Base-by-base conservation (phyloP, 2,113 vertebrate species). In the Bubo scandiacus region DNA sequence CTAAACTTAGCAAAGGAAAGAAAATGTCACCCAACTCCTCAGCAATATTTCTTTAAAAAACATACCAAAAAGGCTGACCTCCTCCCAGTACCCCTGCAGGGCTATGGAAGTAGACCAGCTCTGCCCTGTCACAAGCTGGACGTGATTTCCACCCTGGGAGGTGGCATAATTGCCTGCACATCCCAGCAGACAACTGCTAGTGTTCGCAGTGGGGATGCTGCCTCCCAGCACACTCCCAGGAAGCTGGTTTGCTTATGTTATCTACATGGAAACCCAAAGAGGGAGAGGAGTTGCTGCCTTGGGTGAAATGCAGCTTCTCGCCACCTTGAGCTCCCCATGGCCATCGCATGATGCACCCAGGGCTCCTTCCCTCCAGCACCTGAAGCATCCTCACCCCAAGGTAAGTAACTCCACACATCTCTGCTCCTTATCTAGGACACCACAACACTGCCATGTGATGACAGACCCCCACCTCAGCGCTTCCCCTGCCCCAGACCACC, bases 281-380 rank as follows among this genome's bases (percentile, higher is more conserved):
- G 18, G 12, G 45, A 77, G 25, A 65, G 34, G 30, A 62, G 18
- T 10, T 43, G 20, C 45, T 91, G 54, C 11, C 10, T 15, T 47
- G 23, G 17, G 36, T 32, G 23, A 81, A 65, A 66, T 4, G 17
- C 11, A 29, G 4, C 10, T 72, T 49, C 23, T 79, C 10, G 3
- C 32, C 49, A 47, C 43, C 7, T 27, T 23, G 47, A 67, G 22
- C 19, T 55, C 16, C 17, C 9, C 9, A 1, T 6, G 18, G 32
- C 34, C 36, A 20, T 40, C 0, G 0, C 9, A 2, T 1, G 12
- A 52, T 26, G 38, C 7, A 19, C 12, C 4, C 10, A 10, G 6
- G 6, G 12, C 45, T 73, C 34, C n/a, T n/a, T 40, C 8, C 7
- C 34, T 14, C 36, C n/a, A 55, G 20, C n/a, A 66, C 38, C 32